Evolutionary conservation across 64 coral and sea anemone genomes (phyloP), one percentile per base, ranked within the genome.

Genomic region (Pachyseris speciosa): DNA sequence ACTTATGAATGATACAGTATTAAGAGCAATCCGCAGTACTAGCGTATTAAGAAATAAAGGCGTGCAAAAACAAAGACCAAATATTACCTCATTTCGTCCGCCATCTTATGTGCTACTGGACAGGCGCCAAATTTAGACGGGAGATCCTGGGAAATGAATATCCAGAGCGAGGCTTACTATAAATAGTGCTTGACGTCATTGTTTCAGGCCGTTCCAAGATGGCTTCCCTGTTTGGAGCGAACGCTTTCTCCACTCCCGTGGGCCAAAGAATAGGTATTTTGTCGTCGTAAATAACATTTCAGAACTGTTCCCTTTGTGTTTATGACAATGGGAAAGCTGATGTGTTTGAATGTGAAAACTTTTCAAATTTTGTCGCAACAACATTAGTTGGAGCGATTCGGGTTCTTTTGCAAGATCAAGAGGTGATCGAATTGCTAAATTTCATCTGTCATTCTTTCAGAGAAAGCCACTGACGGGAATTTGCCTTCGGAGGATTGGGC

Each of bases 401-500:
- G n/a, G 52, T 15, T 57, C 52, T 19, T 57, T 57, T 57, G 0
- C 13, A 57, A 20, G 19, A 15, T 57, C 3, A 15, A n/a, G n/a
- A 5, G 15, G 52, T 55, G 37, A 40, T 19, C 20, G 66, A 34
- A 36, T 17, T 31, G 4, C 25, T 11, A 42, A 42, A 22, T 28
- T 38, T 63, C 20, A 40, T 41, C 3, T 63, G 52, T 61, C 77
- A 66, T 42, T 53, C 20, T 64, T 90, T 33, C 72, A 99, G 97
- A 99, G 31, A 92, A 84, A 72, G 96, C 97, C 32, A 99, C 97
- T 8, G 97, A 99, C 80, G 94, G 90, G 15, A 84, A 75, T 16
- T 87, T 99, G 20, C 87, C 97, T 11, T 99, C 97, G 5, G 97
- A 99, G 93, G 97, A 99, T 67, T 99, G 97, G 97, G 91, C 97